Evolutionary conservation across 2,888 invertebrate genomes (phyloP).

Genomic region (Nysson spinosus): DNA sequence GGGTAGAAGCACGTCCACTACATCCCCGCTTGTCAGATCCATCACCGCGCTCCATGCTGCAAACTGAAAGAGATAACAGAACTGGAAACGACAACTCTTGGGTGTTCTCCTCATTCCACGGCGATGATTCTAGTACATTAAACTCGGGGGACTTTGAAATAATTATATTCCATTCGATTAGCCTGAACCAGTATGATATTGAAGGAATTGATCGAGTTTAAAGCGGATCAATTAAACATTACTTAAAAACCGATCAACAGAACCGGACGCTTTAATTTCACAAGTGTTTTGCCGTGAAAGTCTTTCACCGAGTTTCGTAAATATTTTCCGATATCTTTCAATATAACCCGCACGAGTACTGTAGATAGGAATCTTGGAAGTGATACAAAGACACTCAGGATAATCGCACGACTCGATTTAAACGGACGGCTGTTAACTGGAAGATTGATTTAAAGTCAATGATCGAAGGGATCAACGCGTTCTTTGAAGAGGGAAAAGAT

Average conservation of each 20-base stretch:
- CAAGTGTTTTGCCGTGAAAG: too few species aligned
- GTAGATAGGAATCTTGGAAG: too few species aligned
- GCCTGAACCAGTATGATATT: too few species aligned
- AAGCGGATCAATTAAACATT: too few species aligned
- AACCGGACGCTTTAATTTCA: too few species aligned
- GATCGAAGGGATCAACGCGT: too few species aligned
- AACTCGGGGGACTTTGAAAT: background rate
- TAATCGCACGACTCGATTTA: too few species aligned
- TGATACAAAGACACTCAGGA: background rate
- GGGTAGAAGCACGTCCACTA: conserved; percentile 15
- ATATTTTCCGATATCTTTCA: background rate
- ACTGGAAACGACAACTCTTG: background rate
- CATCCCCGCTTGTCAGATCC: conserved; percentile 18
- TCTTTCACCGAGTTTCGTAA: background rate
- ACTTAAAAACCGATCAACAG: too few species aligned
- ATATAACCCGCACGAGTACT: background rate
- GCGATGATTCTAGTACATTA: background rate
- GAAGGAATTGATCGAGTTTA: too few species aligned
- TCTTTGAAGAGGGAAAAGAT: too few species aligned
- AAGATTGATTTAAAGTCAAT: too few species aligned
- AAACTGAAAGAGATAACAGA: conserved; percentile 8
- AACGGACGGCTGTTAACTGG: too few species aligned
- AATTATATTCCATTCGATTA: background rate
- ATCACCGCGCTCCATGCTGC: conserved; percentile 4
- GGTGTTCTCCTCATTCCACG: background rate